A percentile compares a stretch with the other conserved stretches of the same genome.
These are phyloP conservation scores for Agelastica alni DNA, from an alignment of 2,888 invertebrate genomes.

Conservation along the genomic window DNA sequence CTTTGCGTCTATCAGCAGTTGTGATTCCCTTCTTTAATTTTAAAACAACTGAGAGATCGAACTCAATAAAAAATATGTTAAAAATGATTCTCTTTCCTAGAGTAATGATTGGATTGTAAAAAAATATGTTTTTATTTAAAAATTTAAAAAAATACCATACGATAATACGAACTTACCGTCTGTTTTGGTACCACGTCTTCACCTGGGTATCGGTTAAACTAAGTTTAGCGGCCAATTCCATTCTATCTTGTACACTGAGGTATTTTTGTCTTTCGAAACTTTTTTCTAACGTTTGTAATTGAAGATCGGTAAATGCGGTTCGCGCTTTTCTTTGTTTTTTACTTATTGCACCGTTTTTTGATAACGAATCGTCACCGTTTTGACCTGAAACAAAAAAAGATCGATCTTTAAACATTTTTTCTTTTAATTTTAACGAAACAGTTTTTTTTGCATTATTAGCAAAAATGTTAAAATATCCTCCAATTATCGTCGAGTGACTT, in stretches of 20 bases:
- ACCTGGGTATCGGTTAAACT: slow-evolving; percentile 98
- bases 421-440: too few relatives aligned
- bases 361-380: slow-evolving; percentile 80
- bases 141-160: not conserved
- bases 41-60: too few relatives aligned
- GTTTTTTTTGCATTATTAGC: too few relatives aligned
- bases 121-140: too few relatives aligned
- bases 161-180: slow-evolving; percentile 70
- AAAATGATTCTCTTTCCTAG: too few relatives aligned
- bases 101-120: too few relatives aligned
- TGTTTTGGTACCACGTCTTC: slow-evolving; percentile 99
- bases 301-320: slow-evolving; percentile 98
- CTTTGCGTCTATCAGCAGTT: too few relatives aligned
- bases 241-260: slow-evolving; percentile 94
- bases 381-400: slow-evolving; percentile 66
- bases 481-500: too few relatives aligned
- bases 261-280: slow-evolving; percentile 97
- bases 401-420: too few relatives aligned
- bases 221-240: slow-evolving; percentile 96
- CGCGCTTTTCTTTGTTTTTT: slow-evolving; percentile 97
- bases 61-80: too few relatives aligned
- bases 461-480: too few relatives aligned
- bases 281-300: slow-evolving; percentile 93
- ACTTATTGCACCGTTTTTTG: slow-evolving; percentile 63
- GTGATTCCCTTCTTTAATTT: too few relatives aligned